Evolutionary conservation across 2,888 invertebrate species (phyloP), one percentile per base, ranked within the genome.

Genomic region (Macrophya alboannulata): DNA sequence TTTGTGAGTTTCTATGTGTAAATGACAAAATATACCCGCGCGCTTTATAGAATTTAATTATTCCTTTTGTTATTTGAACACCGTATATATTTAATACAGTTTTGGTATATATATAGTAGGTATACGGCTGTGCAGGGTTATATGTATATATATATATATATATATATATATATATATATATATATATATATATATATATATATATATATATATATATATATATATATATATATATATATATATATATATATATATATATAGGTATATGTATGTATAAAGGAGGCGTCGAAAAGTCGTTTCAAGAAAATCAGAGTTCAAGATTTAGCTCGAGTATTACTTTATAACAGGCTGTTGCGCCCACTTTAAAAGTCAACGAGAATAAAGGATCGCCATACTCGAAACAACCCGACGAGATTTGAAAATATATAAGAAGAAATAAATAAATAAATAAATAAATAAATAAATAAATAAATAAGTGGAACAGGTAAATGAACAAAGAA

Each of bases 241-340:
- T 5, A 17, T 12, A 17, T 6, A 17, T 17, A 62, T 25, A 25
- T 31, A 3, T 31, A 21, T 25, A 25, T 62, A 21, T 21, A n/a
- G n/a, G 12, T 10, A 21, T 15, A n/a, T 10, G 4, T 17, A 12
- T 1, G 5, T 8, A 17, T 12, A 25, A 17, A 5, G 8, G 1
- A 68, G 37, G 31, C 68, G 68, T 68, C 68, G 68, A 68, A 68
- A 68, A 68, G 68, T 37, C 37, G 37, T 37, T 68, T 25, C 31
- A 17, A 68, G 68, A 68, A 68, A 68, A 68, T 68, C 68, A 37
- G 68, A 68, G 68, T 68, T 68, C 68, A 68, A 68, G 68, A 68
- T 68, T 68, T 68, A 12, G 25, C 68, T 68, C 68, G 37, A 68
- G 68, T 37, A 68, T 68, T 68, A 68, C 68, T 68, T 68, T 68